Base-by-base conservation (phyloP, 2,113 vertebrate genomes). In the Cranoglanis bouderius region DNA sequence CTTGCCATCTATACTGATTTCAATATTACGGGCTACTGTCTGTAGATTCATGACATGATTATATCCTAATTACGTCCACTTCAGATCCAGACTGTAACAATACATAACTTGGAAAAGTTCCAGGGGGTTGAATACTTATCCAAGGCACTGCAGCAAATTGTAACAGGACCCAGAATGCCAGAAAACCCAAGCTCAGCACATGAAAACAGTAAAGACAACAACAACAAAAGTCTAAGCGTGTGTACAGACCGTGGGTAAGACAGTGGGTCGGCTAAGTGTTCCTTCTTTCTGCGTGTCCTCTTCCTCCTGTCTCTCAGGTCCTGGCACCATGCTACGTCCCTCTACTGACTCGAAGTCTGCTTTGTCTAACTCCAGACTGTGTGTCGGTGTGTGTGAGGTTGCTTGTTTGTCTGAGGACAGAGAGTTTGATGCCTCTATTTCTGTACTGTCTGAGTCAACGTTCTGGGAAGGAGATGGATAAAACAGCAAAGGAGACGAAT, bases 221-320 rank as follows among this genome's bases (percentile, higher is more conserved):
- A 67, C 2, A 85, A 67, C 3, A 85, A 38, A 29, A 6, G 12
- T n/a, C 14, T 75, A 19, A 74, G 35, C 26, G 29, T 74, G 35
- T 63, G 29, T n/a, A 40, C 93, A 92, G 72, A 96, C 95, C 91
- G 86, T 85, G 35, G 94, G 94, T 6, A 94, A 93, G 1, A 93
- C 94, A 40, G 92, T 95, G 51, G 93, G 94, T n/a, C 92, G 91
- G 49, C 87, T 92, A 40, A 87, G 92, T 0, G 92, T 82, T 0
- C 89, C 51, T 5, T 88, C 89, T 40, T 83, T 88, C 88, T 5
- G 55, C 46, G 75, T 77, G 67, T 83, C 78, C 61, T 90, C 87
- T 43, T 19, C 89, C 10, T 77, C 70, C 55, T 49, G 14, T 9
- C 84, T 84, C 43, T 92, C 74, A 3, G 84, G 3, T 26, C 72